Evolutionary conservation across 2,797 vertebrate genomes (phyloP), one percentile per base, ranked within the genome.

Genomic region (Anguilla marmorata): DNA sequence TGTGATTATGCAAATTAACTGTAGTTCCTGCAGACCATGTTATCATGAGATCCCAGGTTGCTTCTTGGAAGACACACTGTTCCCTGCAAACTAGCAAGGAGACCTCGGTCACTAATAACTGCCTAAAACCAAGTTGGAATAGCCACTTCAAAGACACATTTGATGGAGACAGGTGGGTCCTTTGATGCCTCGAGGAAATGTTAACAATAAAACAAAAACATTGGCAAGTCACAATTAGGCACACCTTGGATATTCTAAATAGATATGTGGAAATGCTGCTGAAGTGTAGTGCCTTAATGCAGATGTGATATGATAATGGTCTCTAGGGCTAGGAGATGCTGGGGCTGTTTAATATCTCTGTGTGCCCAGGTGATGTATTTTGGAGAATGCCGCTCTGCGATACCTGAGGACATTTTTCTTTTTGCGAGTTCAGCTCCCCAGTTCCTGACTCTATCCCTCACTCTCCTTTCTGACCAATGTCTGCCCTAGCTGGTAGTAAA

Each of bases 251-350:
- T 93, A 92, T 90, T 12, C 48, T 45, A 48, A 24, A 21, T 3
- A 48, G 14, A 41, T 37, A 4, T 79, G 3, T 52, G n/a, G 27
- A 85, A 30, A 58, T 33, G 52, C 12, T 58, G 52, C n/a, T 2
- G 83, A 37, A 33, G 85, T 89, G 88, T 90, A 86, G 89, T 86
- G 91, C 93, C 33, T 95, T 93, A 94, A 94, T 93, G 93, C 92
- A 89, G 90, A 94, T 93, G 94, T 66, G 63, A 24, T 94, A 94
- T 95, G 93, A 93, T 94, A 94, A 95, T 93, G 90, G 92, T 93
- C 89, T 90, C 90, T 88, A 86, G 90, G 90, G 92, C 90, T 76
- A 76, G 88, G 89, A 93, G 92, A 91, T 92, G 91, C 88, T 89
- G 92, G 89, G 76, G 90, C 85, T 91, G 91, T 92, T 89, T 92